Base-by-base conservation (phyloP, 2,797 vertebrate genomes). In the Psittacula derbiana region DNA sequence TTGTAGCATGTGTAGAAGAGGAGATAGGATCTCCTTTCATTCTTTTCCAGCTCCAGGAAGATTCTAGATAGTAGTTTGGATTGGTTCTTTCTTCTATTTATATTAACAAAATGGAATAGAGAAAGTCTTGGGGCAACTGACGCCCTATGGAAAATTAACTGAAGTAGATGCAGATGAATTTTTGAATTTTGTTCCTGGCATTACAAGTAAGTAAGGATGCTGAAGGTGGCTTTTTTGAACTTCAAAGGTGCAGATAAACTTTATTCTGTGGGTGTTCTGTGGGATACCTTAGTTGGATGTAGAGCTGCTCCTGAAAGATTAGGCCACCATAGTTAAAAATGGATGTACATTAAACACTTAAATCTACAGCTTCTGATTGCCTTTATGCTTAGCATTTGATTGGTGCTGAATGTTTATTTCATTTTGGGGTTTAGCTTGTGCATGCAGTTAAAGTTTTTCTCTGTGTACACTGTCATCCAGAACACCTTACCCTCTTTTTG, bases 1-100 rank as follows among this genome's bases (percentile, higher is more conserved):
- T 83, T 66, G 36, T 19, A 84, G 36, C 58, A 33, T 47, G 62
- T 12, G 3, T 69, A 61, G 33, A 66, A 53, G 43, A 66, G 15
- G 46, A 80, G 78, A 93, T 88, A 92, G 21, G n/a, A 92, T 94
- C 78, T 88, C 62, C 81, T 58, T 86, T 90, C 38, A 43, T 71
- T 92, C 20, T 93, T 72, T 90, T 86, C 67, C 74, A 85, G 49
- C 23, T 74, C 55, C 53, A 71, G 57, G 14, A 86, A 92, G 38
- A 71, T 78, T 93, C 80, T 89, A 92, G 67, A 27, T 78, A 84
- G 46, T 41, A 41, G 52, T 85, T 90, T 93, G 78, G 83, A 73
- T 78, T 62, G 12, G 5, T 85, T 88, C 55, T 73, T 93, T 85
- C 47, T 76, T 94, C 21, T 91, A 28, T 92, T 93, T 94, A 17